These are phyloP conservation scores for Phalloptychus januarius DNA, from an alignment of 2,797 vertebrate species.

Conservation along the genomic window DNA sequence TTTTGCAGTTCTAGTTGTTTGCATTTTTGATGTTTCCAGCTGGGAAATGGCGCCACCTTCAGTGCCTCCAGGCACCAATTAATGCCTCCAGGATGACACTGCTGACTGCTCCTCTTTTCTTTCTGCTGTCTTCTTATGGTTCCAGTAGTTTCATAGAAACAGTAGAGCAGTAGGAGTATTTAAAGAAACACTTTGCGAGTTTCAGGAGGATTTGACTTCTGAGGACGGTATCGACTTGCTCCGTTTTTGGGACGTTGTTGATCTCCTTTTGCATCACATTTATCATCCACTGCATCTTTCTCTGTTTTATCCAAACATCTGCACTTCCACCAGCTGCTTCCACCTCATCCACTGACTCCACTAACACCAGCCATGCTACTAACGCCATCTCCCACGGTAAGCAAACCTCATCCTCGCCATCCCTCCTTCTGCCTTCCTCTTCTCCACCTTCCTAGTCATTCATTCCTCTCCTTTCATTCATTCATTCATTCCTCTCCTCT, in stretches of 20 bases:
- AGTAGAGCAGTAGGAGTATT: background rate
- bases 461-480: background rate
- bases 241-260: background rate
- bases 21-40: background rate
- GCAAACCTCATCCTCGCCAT: conserved; percentile 28
- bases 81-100: background rate
- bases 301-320: conserved; percentile 37
- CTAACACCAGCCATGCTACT: conserved; percentile 71
- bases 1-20: background rate
- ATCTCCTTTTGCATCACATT: conserved; percentile 26
- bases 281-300: conserved; percentile 51
- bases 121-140: background rate
- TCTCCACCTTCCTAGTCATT: background rate
- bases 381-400: conserved; percentile 67
- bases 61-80: background rate
- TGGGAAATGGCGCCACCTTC: background rate
- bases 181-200: background rate
- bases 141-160: too few relatives aligned
- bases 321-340: conserved; percentile 52
- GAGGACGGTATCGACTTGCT: background rate
- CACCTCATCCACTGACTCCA: conserved; percentile 53
- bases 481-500: background rate
- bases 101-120: background rate
- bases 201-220: background rate
- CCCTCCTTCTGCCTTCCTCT: background rate